Base-by-base conservation (phyloP, 2,888 invertebrate species). In the Leptinotarsa peninsularis region DNA sequence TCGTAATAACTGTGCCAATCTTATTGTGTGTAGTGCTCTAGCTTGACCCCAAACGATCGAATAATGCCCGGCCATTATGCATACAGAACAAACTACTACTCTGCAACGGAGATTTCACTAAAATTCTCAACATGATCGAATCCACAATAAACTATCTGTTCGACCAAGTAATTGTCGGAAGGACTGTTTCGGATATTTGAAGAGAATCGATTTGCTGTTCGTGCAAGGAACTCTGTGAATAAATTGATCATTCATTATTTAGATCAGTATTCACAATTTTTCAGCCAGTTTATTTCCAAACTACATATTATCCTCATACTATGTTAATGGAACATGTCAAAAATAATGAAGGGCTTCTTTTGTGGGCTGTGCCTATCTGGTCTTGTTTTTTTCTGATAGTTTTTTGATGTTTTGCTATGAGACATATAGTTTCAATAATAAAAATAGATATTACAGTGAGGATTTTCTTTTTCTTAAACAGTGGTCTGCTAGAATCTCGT, bases 131-230 rank as follows among this genome's bases (percentile, higher is more conserved):
- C 27, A 1, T 63, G 27, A 63, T 63, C 27, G 33, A 33, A 63
- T 63, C 17, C n/a, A 43, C 17, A 33, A 17, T 63, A 18, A 63
- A 63, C n/a, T 63, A 63, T 63, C 33, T 33, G 33, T 2, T 63
- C 27, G 63, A 43, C 63, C 43, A 43, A 43, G 63, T 33, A 63
- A 63, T 63, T 33, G 63, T 17, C 14, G 18, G 63, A 63, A 63
- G 18, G 27, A 33, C 52, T 52, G 4, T 43, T 27, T n/a, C 15
- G 17, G 33, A 63, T 63, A 43, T 63, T 63, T n/a, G 43, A 63
- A 63, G 63, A 43, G n/a, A 10, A 63, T 63, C 63, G 63, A 63
- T 63, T 63, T 43, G 63, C 33, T 4, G 5, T 63, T 33, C 63
- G n/a, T 63, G 63, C 27, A 63, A 43, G n/a, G 27, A 43, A 63